These are phyloP conservation scores for Planococcus citri DNA, from an alignment of 1,140 invertebrate species.

Conservation along the genomic window DNA sequence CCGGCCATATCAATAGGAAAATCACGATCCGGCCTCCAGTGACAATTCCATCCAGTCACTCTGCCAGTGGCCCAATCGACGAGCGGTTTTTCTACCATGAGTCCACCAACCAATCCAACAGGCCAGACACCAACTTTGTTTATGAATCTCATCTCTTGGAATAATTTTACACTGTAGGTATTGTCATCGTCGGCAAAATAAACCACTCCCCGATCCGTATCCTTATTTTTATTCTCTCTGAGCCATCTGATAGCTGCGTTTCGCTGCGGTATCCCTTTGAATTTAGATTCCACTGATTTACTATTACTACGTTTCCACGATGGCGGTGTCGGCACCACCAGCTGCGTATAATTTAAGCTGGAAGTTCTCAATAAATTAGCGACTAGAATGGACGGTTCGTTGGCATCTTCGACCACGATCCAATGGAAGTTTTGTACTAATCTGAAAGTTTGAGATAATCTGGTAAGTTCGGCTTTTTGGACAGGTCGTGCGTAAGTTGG, in stretches of 20 bases:
- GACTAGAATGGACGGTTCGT: slow-evolving; percentile 61
- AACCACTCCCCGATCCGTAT: slow-evolving; percentile 58
- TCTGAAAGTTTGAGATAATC: slow-evolving; percentile 78
- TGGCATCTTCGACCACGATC: slow-evolving; percentile 87
- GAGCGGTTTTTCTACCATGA: slow-evolving; percentile 72
- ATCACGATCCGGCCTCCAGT: slow-evolving; percentile 74
- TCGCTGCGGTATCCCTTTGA: slow-evolving; percentile 86
- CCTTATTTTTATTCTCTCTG: slow-evolving; percentile 45
- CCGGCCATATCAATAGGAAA: slow-evolving; percentile 99
- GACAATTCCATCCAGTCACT: slow-evolving; percentile 69
- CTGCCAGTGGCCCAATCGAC: slow-evolving; percentile 50
- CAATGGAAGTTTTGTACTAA: slow-evolving; percentile 85
- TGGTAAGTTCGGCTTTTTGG: slow-evolving; percentile 90
- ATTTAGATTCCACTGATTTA: slow-evolving; percentile 51
- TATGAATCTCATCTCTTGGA: slow-evolving; percentile 60
- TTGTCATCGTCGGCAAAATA: slow-evolving; percentile 99
- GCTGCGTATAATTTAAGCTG: slow-evolving; percentile 61
- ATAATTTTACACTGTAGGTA: slow-evolving; percentile 76
- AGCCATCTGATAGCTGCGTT: slow-evolving; percentile 84
- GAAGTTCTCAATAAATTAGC: slow-evolving; percentile 62
- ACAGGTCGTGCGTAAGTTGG: slow-evolving; percentile 79
- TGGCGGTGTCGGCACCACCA: slow-evolving; percentile 50
- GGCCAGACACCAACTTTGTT: slow-evolving; percentile 92
- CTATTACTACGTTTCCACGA: slow-evolving; percentile 38
- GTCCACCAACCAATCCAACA: slow-evolving; percentile 83